Percentiles rank a stretch among this genome's conserved stretches.
phyloP scores from a whole-genome alignment of 1,140 invertebrate species.

The Drosophila sp. region DNA sequence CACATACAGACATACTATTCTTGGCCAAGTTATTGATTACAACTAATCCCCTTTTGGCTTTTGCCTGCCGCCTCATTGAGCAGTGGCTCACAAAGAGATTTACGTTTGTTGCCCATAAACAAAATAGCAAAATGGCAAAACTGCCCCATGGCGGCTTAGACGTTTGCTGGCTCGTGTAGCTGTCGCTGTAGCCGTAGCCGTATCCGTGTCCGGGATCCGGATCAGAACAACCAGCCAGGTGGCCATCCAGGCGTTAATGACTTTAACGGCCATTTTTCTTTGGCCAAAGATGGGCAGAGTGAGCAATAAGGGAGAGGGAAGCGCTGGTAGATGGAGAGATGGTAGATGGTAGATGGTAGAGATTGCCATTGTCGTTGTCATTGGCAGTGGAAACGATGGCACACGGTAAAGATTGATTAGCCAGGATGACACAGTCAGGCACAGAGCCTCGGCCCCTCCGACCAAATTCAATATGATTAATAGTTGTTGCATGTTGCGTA shows the following conservation, averaged over 20 bases:
- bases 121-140: conserved; percentile 74
- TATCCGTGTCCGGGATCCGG: conserved; percentile 44
- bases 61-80: conserved; percentile 77
- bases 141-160: conserved; percentile 56
- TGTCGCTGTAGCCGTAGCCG: neutral
- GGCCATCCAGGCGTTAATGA: conserved; percentile 78
- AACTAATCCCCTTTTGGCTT: conserved; percentile 81
- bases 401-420: conserved; percentile 74
- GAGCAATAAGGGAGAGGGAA: conserved; percentile 1
- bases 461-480: conserved; percentile 77
- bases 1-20: conserved; percentile 39
- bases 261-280: conserved; percentile 80
- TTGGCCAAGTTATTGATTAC: conserved; percentile 79
- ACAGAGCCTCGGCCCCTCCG: conserved; percentile 5
- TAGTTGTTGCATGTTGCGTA: conserved; percentile 74
- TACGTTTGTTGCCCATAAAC: conserved; percentile 66
- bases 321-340: neutral
- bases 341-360: conserved; percentile 22
- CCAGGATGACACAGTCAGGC: conserved; percentile 54
- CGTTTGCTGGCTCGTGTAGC: conserved; percentile 8
- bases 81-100: conserved; percentile 61
- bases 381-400: conserved; percentile 26
- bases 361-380: conserved; percentile 66
- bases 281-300: conserved; percentile 14
- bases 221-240: conserved; percentile 54